Base-by-base conservation (phyloP, 2,113 vertebrate species). In the Gila orcuttii region DNA sequence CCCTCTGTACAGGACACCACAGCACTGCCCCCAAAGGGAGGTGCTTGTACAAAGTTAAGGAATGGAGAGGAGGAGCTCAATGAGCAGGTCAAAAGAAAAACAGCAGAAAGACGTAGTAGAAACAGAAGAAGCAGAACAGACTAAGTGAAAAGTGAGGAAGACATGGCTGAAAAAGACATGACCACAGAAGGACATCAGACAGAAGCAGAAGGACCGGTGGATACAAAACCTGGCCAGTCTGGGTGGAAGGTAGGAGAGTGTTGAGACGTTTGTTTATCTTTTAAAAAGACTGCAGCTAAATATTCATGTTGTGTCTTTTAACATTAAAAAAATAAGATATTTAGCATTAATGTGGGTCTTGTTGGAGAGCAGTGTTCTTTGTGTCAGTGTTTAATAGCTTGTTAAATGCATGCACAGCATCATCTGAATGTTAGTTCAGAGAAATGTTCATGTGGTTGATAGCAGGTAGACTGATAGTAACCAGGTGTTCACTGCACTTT, bases 171-270 rank as follows among this genome's bases (percentile, higher is more conserved):
- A 31, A 47, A 85, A 55, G 78, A 62, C 15, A 78, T 88, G 76
- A 50, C 69, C 45, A 52, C 77, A 13, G 77, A 85, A 55, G 55
- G 19, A 64, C 2, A 84, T 42, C 79, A 83, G 28, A 11, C 31
- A 8, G 36, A 12, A 82, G 86, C 45, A 64, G 82, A 10, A 55
- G 78, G 3, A 9, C 36, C 5, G 8, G 15, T 7, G 13, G 64
- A 42, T 15, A 2, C 28, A 8, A 88, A 84, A 80, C 21, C 69
- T 36, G 23, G 11, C 28, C 28, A 71, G 13, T 15, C 57, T 75
- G 59, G 36, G 11, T 45, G 57, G 87, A 83, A 50, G 86, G 87
- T 86, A 77, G 31, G 36, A 83, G 9, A 31, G 71, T 21, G 10
- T 31, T 13, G 17, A 62, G 25, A 62, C 6, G 21, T 25, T 75